These are phyloP conservation scores for Xenopus laevis DNA, from an alignment of 2,113 vertebrate species.

Conservation along the genomic window DNA sequence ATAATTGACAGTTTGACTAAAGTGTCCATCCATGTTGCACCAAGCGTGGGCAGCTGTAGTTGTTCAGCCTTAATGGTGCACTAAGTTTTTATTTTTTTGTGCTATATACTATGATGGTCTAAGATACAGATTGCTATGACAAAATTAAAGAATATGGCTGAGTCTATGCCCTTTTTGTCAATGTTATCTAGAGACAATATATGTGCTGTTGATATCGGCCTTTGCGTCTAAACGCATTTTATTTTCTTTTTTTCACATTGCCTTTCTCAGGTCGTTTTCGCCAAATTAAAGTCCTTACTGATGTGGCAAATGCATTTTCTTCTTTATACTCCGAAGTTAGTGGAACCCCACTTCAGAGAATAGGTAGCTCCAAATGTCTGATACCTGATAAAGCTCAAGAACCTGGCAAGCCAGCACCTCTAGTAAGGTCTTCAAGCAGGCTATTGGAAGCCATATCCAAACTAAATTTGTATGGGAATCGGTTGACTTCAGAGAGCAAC, in stretches of 20 bases:
- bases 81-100: too few species aligned
- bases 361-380: slow-evolving; percentile 65
- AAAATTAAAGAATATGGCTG: too few species aligned
- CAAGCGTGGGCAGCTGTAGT: too few species aligned
- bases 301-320: slow-evolving; percentile 93
- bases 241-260: slow-evolving; percentile 1
- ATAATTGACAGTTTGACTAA: too few species aligned
- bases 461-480: slow-evolving; percentile 67
- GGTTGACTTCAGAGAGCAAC: slow-evolving; percentile 49
- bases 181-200: too few species aligned
- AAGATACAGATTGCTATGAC: too few species aligned
- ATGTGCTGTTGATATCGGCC: too few species aligned
- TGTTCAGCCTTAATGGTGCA: too few species aligned
- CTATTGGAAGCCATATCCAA: slow-evolving; percentile 83
- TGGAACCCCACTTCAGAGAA: slow-evolving; percentile 82
- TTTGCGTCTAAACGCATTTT: too few species aligned
- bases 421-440: slow-evolving; percentile 67
- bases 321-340: slow-evolving; percentile 95
- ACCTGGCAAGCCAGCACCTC: slow-evolving; percentile 59
- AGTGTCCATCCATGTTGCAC: too few species aligned
- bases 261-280: slow-evolving; percentile 85
- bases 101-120: too few species aligned
- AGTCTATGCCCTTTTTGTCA: too few species aligned
- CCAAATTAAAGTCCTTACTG: slow-evolving; percentile 94
- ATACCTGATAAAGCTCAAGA: slow-evolving; percentile 62